Conservation (phyloP, 2,113 vertebrate genomes). For the Cettia cetti region DNA sequence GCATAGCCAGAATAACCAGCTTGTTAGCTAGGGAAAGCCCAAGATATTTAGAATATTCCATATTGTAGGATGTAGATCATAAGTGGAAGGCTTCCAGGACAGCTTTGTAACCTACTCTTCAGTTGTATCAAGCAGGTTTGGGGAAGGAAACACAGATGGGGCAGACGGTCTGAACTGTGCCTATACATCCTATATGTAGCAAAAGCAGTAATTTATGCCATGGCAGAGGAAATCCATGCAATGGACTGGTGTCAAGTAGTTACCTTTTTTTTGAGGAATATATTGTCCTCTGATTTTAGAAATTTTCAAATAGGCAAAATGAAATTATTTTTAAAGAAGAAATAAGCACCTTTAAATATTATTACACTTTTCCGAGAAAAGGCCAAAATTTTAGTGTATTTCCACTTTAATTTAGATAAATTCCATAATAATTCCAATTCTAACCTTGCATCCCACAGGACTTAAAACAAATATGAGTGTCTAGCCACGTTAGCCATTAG, state of each 20-base stretch:
- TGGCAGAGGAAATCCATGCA: not conserved
- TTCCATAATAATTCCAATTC: not conserved
- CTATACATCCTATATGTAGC: not conserved
- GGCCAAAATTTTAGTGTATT: not conserved
- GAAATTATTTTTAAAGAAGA: not conserved
- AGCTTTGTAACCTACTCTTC: conserved; percentile 39
- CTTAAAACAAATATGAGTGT: not conserved
- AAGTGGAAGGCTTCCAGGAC: conserved; percentile 35
- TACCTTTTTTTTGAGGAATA: not conserved
- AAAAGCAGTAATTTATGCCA: not conserved
- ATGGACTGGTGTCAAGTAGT: not conserved
- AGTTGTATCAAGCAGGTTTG: not conserved
- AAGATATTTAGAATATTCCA: conserved; percentile 61
- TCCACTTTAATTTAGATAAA: not conserved
- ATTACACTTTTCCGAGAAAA: not conserved
- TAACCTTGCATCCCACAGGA: not conserved
- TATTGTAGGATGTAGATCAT: conserved; percentile 46
- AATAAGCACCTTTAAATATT: not conserved
- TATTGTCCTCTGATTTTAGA: not conserved
- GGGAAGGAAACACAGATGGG: not conserved
- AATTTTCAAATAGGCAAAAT: not conserved
- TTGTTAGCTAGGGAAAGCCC: conserved; percentile 52
- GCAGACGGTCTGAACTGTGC: not conserved
- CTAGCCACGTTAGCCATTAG: not conserved
- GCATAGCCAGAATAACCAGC: conserved; percentile 63